Base-by-base conservation (phyloP, 2,797 vertebrate species). In the Menidia menidia region DNA sequence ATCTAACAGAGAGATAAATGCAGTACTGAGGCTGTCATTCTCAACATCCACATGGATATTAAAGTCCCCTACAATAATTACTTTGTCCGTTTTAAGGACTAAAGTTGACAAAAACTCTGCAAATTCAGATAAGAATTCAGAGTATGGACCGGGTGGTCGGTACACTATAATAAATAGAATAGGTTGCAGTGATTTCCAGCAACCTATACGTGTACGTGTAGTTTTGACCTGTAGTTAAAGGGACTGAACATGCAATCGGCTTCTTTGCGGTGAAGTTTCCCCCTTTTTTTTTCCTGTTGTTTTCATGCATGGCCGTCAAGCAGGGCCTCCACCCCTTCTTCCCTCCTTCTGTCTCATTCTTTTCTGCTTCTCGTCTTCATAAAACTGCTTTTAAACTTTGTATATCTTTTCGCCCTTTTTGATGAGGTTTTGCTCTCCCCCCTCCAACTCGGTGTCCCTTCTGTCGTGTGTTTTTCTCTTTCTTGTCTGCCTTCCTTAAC, bases 311-410 rank as follows among this genome's bases (percentile, higher is more conserved):
- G 76, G 74, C 74, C 83, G 70, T 86, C 81, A 64, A 73, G 50
- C 55, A n/a, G 42, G 3, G 78, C 75, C 84, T 87, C 84, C 78
- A 35, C 76, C 84, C 79, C 76, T 30, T 51, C 69, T 58, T 77
- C 73, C 59, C 70, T 77, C 77, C 68, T 43, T 78, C 71, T 50
- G 69, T 78, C 84, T 86, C 79, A 68, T 75, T 90, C 80, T 72
- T 75, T 66, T 73, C 71, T 68, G 64, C 63, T 78, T 84, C 81
- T 84, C 80, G 64, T 87, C 83, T 87, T 88, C 82, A 88, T 90
- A 90, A 92, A 92, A 87, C 76, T 77, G 81, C 86, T 90, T 89
- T 91, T 86, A 86, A 88, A 80, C 81, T 82, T 62, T 83, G 84
- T 79, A 67, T 79, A 87, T 89, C 83, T 84, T 81, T 80, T 82